A percentile compares a stretch with the other conserved stretches of the same genome.
Evolutionary conservation across 2,888 invertebrate genomes (phyloP).

Genomic region (Prenolepis imparis): DNA sequence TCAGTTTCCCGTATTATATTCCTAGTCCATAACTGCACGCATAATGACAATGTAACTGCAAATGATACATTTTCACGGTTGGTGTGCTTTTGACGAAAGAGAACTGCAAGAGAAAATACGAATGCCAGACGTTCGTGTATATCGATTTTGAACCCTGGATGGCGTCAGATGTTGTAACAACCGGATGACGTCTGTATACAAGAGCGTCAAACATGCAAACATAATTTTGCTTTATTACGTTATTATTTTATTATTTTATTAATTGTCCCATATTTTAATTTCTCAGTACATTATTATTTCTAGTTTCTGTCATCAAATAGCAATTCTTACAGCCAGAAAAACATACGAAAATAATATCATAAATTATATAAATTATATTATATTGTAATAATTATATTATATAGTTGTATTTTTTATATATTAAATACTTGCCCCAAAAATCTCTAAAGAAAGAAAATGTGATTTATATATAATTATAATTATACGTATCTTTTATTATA

Average conservation of each 20-base stretch:
- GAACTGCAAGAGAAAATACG: conserved; percentile 23
- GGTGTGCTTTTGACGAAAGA: conserved; percentile 10
- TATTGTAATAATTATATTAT: too few relatives aligned
- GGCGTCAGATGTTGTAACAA: conserved; percentile 40
- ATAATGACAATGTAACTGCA: conserved; percentile 19
- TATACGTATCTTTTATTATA: too few relatives aligned
- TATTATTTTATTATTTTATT: neutral
- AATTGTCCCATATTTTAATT: neutral
- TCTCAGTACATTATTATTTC: neutral
- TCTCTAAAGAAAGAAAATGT: neutral
- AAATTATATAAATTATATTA: conserved; percentile 12
- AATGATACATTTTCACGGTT: conserved; percentile 47
- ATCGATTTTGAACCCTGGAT: conserved; percentile 46
- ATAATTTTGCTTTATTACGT: neutral
- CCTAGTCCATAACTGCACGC: conserved; percentile 2
- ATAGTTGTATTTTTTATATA: neutral
- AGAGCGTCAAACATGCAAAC: neutral
- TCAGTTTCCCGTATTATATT: conserved; percentile 20
- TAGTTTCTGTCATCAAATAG: neutral
- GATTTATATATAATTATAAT: neutral
- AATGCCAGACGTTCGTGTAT: neutral
- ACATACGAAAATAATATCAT: neutral
- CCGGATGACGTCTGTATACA: conserved; percentile 39
- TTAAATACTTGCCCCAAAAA: neutral
- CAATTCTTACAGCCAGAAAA: neutral